Conservation (phyloP, 2,888 invertebrate genomes). For the Hirudinaria manillensis region DNA sequence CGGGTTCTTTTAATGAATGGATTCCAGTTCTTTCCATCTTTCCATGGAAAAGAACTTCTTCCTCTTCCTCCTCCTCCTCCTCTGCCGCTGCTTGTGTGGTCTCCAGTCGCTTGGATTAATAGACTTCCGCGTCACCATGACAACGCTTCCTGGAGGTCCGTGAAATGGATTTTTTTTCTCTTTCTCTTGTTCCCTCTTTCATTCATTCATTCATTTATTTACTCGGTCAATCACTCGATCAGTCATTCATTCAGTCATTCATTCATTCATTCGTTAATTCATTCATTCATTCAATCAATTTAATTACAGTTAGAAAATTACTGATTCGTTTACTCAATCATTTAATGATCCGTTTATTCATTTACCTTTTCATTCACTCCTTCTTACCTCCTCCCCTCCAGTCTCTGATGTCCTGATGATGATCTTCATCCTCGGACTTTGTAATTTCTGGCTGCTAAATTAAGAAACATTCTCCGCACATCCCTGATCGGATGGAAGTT, state of each 20-base stretch:
- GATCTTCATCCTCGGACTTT: not conserved
- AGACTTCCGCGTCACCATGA: no score
- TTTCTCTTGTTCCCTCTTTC: not conserved
- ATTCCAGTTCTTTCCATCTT: no score
- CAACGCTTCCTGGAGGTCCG: no score
- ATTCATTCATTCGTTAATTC: constrained; percentile 10
- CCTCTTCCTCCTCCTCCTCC: no score
- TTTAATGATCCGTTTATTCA: not conserved
- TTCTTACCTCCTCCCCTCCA: not conserved
- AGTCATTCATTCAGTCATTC: constrained; percentile 23
- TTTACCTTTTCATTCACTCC: not conserved
- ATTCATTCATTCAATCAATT: constrained; percentile 15
- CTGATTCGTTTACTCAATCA: not conserved
- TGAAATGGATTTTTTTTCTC: no score
- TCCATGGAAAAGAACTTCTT: no score
- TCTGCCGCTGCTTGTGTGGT: no score
- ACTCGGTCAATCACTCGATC: not conserved
- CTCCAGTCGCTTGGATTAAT: no score
- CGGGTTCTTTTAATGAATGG: no score
- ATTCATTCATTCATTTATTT: constrained; percentile 23
- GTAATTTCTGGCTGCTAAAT: not conserved
- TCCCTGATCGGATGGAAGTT: no score
- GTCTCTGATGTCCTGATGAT: not conserved
- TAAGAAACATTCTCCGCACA: not conserved
- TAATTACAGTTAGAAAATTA: not conserved